Base-by-base conservation (phyloP, 2,797 vertebrate species). In the Echiichthys vipera region DNA sequence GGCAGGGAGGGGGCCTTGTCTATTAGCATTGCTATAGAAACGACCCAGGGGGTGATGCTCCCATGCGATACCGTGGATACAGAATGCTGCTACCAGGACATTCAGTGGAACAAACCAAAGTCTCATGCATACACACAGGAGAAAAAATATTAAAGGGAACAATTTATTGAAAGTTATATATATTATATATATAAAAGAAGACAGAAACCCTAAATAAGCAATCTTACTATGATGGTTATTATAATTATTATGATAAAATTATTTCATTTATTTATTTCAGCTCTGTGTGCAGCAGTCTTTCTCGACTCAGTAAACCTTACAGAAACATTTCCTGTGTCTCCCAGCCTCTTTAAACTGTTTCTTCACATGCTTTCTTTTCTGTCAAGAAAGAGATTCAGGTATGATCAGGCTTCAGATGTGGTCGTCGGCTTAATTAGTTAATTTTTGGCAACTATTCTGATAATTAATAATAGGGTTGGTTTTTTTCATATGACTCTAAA, bases 241-340 rank as follows among this genome's bases (percentile, higher is more conserved):
- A 94, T 95, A 93, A 94, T 94, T 95, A 93, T 94, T 93, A 94
- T 84, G 91, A 93, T 93, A 94, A 95, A 95, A 93, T 91, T 94
- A 94, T 94, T 95, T 94, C 92, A 93, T 93, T 94, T 95, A 95
- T 95, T 95, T 95, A 95, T 95, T 95, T 95, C 92, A 94, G 92
- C 90, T 95, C 90, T 93, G 92, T 95, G 93, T 95, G 93, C 86
- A 92, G 93, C 93, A 92, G 93, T 93, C 92, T 93, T 93, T 94
- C 90, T 93, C 67, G 93, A 93, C 91, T 94, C 93, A 95, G 94
- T 95, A 94, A 95, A 95, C 91, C 89, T 88, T 92, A 91, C 87
- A 91, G 92, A 95, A 94, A 92, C 78, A 87, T 84, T 86, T 80
- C 67, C 40, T 65, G 83, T 85, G 90, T 91, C 80, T 83, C 79